These are phyloP conservation scores for Drosophila aldrichi DNA, from an alignment of 2,888 invertebrate species.

Conservation along the genomic window DNA sequence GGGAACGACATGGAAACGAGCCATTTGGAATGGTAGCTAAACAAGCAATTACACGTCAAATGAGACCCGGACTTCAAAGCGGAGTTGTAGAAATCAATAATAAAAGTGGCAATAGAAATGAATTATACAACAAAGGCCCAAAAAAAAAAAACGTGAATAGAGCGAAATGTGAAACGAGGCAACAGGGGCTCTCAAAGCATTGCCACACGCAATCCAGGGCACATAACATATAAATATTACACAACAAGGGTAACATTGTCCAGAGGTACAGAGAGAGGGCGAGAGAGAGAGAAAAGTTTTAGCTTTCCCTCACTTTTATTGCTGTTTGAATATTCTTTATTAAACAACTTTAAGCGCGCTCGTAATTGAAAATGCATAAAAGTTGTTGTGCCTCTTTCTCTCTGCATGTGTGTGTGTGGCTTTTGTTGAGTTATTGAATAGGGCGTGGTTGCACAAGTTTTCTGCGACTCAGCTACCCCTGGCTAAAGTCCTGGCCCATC, in stretches of 20 bases:
- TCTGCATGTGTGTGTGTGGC: slow-evolving; percentile 21
- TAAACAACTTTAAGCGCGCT: slow-evolving; percentile 59
- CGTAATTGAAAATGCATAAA: slow-evolving; percentile 76
- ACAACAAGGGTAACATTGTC: slow-evolving; percentile 74
- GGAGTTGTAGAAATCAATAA: slow-evolving; percentile 58
- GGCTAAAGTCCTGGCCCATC: slow-evolving; percentile 22
- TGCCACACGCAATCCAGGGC: slow-evolving; percentile 63
- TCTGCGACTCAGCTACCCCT: slow-evolving; percentile 47
- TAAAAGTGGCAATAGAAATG: slow-evolving; percentile 67
- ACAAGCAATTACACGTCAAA: slow-evolving; percentile 50
- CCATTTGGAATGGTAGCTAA: slow-evolving; percentile 45
- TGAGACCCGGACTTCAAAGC: slow-evolving; percentile 25
- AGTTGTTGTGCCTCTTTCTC: slow-evolving; percentile 29
- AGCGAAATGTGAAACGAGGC: neutral
- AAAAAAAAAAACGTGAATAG: slow-evolving; percentile 21
- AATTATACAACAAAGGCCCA: slow-evolving; percentile 42
- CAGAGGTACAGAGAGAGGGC: slow-evolving; percentile 14
- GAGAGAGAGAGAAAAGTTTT: slow-evolving; percentile 24
- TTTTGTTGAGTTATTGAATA: slow-evolving; percentile 75
- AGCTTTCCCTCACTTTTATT: slow-evolving; percentile 32
- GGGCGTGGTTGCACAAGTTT: slow-evolving; percentile 65
- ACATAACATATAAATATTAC: slow-evolving; percentile 57
- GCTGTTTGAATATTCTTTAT: slow-evolving; percentile 33
- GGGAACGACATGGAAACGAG: slow-evolving; percentile 17
- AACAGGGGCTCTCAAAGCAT: slow-evolving; percentile 1